These are phyloP conservation scores for Carollia perspicillata DNA, from an alignment of 2,113 vertebrate species.

Conservation along the genomic window DNA sequence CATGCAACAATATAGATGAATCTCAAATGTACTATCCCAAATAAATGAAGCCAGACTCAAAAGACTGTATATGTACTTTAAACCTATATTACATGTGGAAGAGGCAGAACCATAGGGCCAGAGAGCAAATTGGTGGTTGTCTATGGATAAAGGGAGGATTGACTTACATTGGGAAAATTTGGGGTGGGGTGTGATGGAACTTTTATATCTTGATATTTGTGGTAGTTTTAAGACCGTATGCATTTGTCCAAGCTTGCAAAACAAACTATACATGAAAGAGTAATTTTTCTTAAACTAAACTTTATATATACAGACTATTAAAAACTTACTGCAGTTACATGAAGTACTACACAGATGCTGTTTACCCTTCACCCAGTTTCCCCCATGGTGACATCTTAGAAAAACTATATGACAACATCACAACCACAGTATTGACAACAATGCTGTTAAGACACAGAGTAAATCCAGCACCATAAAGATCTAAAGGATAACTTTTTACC, in stretches of 20 bases:
- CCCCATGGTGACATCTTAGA: background rate
- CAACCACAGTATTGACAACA: background rate
- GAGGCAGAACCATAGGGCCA: background rate
- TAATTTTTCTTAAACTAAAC: background rate
- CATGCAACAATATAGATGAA: background rate
- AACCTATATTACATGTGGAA: background rate
- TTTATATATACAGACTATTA: background rate
- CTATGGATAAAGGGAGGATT: background rate
- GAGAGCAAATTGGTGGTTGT: background rate
- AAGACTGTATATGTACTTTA: background rate
- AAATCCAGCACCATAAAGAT: background rate
- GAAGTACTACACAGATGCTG: background rate
- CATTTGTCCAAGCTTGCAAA: background rate
- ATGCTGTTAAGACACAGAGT: background rate
- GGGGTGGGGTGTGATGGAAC: background rate
- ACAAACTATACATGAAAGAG: background rate
- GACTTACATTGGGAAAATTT: background rate
- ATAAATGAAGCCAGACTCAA: background rate
- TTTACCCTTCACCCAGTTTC: background rate
- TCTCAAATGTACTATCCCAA: background rate
- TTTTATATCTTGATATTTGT: background rate
- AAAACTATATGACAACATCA: background rate
- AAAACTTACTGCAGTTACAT: background rate
- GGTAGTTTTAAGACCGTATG: background rate
- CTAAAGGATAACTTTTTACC: background rate